These are phyloP conservation scores for Lophotis ruficrista DNA, from an alignment of 2,113 vertebrate genomes.

Conservation along the genomic window DNA sequence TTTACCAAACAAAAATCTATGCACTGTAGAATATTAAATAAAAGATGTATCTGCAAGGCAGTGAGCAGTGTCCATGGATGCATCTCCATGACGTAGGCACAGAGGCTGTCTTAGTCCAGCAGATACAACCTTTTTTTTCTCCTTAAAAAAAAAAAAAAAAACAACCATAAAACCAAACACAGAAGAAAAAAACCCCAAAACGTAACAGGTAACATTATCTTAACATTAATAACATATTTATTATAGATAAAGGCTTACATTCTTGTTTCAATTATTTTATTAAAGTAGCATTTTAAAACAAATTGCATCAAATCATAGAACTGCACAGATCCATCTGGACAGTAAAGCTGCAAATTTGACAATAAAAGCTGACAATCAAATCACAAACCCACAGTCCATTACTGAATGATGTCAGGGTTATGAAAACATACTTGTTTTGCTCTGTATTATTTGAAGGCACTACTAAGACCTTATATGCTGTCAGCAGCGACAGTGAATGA, in stretches of 20 bases:
- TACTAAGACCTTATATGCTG: background rate
- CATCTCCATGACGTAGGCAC: slow-evolving; percentile 48
- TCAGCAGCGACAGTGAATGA: background rate
- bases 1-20: background rate
- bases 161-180: background rate
- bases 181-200: background rate
- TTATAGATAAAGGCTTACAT: background rate
- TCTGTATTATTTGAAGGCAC: background rate
- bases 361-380: background rate
- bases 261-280: background rate
- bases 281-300: background rate
- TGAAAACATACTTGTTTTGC: background rate
- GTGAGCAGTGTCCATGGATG: slow-evolving; percentile 48
- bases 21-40: background rate
- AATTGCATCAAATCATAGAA: background rate
- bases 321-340: background rate
- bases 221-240: background rate
- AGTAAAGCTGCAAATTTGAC: background rate
- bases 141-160: background rate
- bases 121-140: background rate
- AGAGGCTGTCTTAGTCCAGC: background rate
- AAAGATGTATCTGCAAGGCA: background rate
- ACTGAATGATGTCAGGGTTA: background rate
- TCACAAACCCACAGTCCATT: background rate
- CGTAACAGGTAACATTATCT: background rate